Evolutionary conservation across 2,113 vertebrate species (phyloP).

Genomic region (Hyperopisus bebe): DNA sequence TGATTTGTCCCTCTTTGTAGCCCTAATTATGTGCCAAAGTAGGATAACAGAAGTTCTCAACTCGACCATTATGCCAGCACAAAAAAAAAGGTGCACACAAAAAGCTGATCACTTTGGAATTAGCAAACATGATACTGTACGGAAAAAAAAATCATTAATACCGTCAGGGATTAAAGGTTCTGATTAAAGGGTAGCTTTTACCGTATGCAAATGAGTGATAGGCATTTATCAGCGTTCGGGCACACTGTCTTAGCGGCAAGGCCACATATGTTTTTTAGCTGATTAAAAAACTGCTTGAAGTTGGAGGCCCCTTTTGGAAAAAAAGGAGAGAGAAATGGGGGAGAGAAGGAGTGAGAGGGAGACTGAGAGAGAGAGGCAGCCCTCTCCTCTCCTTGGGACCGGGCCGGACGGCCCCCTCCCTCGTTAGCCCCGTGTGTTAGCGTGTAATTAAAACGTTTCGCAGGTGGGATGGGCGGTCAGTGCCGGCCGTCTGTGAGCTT

Average conservation of each 20-base stretch:
- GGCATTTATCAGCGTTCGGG: slow-evolving; percentile 99
- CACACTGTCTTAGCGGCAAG: slow-evolving; percentile 98
- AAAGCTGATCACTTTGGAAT: slow-evolving; percentile 99
- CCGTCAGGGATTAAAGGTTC: slow-evolving; percentile 99
- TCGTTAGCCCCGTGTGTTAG: slow-evolving; percentile 65
- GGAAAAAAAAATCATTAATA: slow-evolving; percentile 96
- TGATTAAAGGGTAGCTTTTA: slow-evolving; percentile 99
- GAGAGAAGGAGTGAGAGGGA: slow-evolving; percentile 48
- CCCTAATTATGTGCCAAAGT: slow-evolving; percentile 99
- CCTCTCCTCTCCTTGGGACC: slow-evolving; percentile 83
- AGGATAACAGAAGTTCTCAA: slow-evolving; percentile 99
- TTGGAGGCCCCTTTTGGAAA: slow-evolving; percentile 77
- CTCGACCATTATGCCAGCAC: slow-evolving; percentile 99
- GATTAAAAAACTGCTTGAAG: slow-evolving; percentile 99
- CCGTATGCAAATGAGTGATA: slow-evolving; percentile 99
- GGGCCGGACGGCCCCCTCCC: slow-evolving; percentile 71
- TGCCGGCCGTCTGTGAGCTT: not conserved
- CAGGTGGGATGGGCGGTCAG: slow-evolving; percentile 41
- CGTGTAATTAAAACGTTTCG: slow-evolving; percentile 70
- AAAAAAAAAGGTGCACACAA: slow-evolving; percentile 99
- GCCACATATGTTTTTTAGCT: slow-evolving; percentile 99
- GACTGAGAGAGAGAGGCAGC: slow-evolving; percentile 49
- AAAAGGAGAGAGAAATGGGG: slow-evolving; percentile 35
- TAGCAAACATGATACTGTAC: slow-evolving; percentile 99
- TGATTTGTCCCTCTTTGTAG: slow-evolving; percentile 99